Base-by-base conservation (phyloP, 2,113 vertebrate genomes). In the Scopus umbretta region DNA sequence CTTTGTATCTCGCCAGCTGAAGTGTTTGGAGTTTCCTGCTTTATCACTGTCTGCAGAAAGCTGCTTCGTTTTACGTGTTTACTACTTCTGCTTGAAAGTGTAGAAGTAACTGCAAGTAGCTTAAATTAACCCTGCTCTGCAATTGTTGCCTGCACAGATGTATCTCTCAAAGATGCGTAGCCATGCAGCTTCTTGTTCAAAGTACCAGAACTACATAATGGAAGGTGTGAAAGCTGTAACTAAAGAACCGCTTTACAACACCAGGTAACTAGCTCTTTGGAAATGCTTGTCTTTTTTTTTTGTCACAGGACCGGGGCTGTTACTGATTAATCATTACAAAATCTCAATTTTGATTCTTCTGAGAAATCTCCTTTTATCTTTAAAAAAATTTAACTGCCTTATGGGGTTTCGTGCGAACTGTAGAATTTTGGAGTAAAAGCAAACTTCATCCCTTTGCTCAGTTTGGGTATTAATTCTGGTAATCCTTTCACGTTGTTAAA, bases 171-270 rank as follows among this genome's bases (percentile, higher is more conserved):
- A 99, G 97, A 99, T 99, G 98, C 99, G 99, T 72, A 97, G 96
- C 80, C 99, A 99, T 30, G 99, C 98, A 6, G 98, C 98, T 67
- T 88, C 98, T 38, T 99, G 99, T 97, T 97, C 98, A 59, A 99
- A 99, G 94, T 99, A 99, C 97, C 99, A 99, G 98, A 99, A 98
- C 40, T 99, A 99, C 68, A 98, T 99, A 74, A 99, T 99, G 97
- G 99, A 99, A 92, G 99, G 99, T 3, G 98, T 99, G 88, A 99
- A 99, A 84, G 99, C 98, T 50, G 98, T 99, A 40, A 98, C 98
- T 53, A 98, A 99, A 97, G 98, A 98, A 84, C 99, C 99, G 45
- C 98, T 98, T 74, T 97, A 98, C 90, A 98, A 98, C 67, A 97
- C 98, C 85, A 99, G 99, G 99, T 99, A 90, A 97, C 14, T 32